A percentile compares a stretch with the other conserved stretches of the same genome.
Evolutionary conservation across 2,888 invertebrate species (phyloP).

Genomic region (Ormyrus thymus): DNA sequence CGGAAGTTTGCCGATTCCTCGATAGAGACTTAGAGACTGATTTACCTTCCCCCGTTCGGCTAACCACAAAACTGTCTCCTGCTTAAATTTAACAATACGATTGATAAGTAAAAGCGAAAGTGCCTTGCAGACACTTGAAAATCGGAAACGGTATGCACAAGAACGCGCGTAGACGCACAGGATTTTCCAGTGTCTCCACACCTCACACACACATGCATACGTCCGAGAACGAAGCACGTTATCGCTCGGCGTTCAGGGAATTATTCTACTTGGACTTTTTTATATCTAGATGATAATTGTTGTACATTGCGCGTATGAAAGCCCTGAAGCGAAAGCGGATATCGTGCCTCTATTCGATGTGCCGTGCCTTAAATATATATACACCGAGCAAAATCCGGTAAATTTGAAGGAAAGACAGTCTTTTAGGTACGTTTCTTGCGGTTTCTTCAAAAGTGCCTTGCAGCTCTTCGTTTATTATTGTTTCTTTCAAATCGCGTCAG

Average conservation of each 20-base stretch:
- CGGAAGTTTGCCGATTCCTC: slow-evolving; percentile 54
- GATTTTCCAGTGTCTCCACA: slow-evolving; percentile 27
- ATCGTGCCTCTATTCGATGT: slow-evolving; percentile 37
- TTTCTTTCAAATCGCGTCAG: slow-evolving; percentile 32
- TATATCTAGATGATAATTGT: slow-evolving; percentile 31
- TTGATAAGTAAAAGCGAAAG: slow-evolving; percentile 1
- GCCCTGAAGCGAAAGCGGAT: slow-evolving; percentile 13
- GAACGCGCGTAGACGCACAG: slow-evolving; percentile 6
- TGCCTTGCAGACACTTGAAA: slow-evolving; percentile 41
- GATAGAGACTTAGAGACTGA: slow-evolving; percentile 58
- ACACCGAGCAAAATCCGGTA: slow-evolving; percentile 7
- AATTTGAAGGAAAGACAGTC: slow-evolving; percentile 25
- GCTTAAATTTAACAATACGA: slow-evolving; percentile 14
- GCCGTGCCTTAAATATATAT: slow-evolving; percentile 39
- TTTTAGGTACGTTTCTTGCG: slow-evolving; percentile 46
- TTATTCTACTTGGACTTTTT: slow-evolving; percentile 25
- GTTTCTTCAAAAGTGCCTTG: slow-evolving; percentile 55
- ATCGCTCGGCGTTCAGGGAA: slow-evolving; percentile 35
- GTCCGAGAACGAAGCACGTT: slow-evolving; percentile 30
- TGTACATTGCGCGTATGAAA: slow-evolving; percentile 40
- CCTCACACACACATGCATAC: not conserved
- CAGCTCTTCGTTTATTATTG: slow-evolving; percentile 31
- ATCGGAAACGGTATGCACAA: slow-evolving; percentile 19
- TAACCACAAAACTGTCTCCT: slow-evolving; percentile 34
- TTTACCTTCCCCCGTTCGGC: slow-evolving; percentile 48